These are phyloP conservation scores for Saccostrea cuccullata DNA, from an alignment of 1,140 invertebrate species.

Conservation along the genomic window DNA sequence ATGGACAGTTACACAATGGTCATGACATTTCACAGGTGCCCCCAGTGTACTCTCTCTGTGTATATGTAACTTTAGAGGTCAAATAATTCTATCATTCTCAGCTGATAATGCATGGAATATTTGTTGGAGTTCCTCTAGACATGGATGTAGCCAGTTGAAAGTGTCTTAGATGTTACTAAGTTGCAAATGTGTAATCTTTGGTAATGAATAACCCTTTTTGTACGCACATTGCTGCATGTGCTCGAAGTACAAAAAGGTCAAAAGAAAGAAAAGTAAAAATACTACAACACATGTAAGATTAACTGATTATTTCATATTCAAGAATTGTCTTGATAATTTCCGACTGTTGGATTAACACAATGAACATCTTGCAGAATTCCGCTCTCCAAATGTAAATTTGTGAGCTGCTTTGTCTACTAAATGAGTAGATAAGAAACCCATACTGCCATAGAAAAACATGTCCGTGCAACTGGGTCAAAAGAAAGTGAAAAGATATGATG, in stretches of 20 bases:
- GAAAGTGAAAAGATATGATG: constrained; percentile 8
- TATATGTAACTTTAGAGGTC: background rate
- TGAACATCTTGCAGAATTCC: background rate
- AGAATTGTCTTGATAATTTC: background rate
- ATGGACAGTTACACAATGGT: background rate
- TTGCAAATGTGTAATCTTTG: background rate
- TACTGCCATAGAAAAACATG: background rate
- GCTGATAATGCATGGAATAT: constrained; percentile 1
- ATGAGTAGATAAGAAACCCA: background rate
- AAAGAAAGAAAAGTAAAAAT: background rate
- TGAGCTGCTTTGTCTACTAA: background rate
- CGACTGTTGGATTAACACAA: background rate
- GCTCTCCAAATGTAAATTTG: background rate
- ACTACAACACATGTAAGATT: too few species aligned
- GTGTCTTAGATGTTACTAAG: background rate
- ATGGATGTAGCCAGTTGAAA: constrained; percentile 24
- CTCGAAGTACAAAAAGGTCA: background rate
- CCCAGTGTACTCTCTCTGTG: background rate
- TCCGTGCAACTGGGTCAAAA: background rate
- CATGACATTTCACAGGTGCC: background rate
- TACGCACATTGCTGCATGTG: background rate
- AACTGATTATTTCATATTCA: background rate
- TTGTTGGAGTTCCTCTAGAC: background rate
- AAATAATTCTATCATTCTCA: background rate
- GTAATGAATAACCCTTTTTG: background rate